Evolutionary conservation across 2,888 invertebrate genomes (phyloP).

Genomic region (Eupithecia dodoneata): DNA sequence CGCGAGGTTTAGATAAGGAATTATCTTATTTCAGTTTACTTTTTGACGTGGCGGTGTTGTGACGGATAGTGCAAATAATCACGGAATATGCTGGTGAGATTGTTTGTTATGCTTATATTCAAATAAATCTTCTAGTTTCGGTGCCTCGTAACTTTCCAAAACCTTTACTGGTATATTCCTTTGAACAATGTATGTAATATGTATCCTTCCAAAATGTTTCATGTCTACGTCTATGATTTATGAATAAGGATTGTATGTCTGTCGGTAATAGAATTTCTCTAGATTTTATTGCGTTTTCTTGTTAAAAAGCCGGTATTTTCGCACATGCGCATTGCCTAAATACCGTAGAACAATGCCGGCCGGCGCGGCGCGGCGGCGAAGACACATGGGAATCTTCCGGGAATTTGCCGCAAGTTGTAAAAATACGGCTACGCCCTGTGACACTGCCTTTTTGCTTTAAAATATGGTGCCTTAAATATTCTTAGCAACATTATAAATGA

Average conservation of each 20-base stretch:
- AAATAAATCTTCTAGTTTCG: not conserved
- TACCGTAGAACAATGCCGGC: not conserved
- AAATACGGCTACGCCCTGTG: constrained; percentile 3
- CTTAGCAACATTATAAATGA: not conserved
- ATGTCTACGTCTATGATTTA: not conserved
- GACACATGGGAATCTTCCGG: not conserved
- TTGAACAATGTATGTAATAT: not conserved
- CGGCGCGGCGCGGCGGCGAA: constrained; percentile 10
- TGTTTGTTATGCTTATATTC: not conserved
- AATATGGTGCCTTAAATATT: not conserved
- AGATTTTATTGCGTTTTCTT: not conserved
- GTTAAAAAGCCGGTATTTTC: not conserved
- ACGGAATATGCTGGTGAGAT: constrained; percentile 37
- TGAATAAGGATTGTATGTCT: not conserved
- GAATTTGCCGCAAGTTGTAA: constrained; percentile 2
- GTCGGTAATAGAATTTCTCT: not conserved
- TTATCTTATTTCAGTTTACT: constrained; percentile 34
- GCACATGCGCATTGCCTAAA: constrained; percentile 14
- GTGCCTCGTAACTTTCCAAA: not conserved
- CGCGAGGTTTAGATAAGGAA: constrained; percentile 31
- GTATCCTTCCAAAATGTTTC: not conserved
- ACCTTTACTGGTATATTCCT: not conserved
- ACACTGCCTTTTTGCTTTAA: not conserved
- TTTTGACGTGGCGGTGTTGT: constrained; percentile 28
- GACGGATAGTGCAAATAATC: constrained; percentile 34